These are phyloP conservation scores for Labeo rohita DNA, from an alignment of 2,113 vertebrate species.

Conservation along the genomic window DNA sequence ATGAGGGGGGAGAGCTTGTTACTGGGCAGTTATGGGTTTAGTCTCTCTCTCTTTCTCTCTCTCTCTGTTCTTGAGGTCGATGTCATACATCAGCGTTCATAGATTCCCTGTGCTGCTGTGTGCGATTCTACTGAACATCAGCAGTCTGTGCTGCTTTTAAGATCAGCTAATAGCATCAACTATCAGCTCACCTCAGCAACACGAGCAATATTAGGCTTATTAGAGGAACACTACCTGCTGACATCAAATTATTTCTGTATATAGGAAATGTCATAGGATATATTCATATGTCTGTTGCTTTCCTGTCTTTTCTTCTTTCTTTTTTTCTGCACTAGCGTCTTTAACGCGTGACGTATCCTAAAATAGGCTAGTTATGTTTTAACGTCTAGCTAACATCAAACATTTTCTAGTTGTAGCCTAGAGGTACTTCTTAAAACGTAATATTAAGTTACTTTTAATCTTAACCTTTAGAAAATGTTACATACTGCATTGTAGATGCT, in stretches of 20 bases:
- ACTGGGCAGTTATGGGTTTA: slow-evolving; percentile 74
- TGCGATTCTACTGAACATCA: slow-evolving; percentile 67
- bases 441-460: background rate
- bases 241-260: slow-evolving; percentile 1
- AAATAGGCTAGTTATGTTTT: background rate
- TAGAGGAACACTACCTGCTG: slow-evolving; percentile 8
- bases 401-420: background rate
- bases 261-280: background rate
- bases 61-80: slow-evolving; percentile 69
- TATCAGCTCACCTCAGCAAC: slow-evolving; percentile 13
- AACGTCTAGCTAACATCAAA: background rate
- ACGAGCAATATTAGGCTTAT: background rate
- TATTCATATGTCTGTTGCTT: background rate
- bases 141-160: slow-evolving; percentile 70
- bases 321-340: background rate
- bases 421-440: background rate
- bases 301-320: background rate
- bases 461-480: background rate
- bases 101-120: slow-evolving; percentile 68
- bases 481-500: background rate
- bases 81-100: slow-evolving; percentile 73
- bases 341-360: background rate
- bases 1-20: slow-evolving; percentile 72
- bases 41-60: slow-evolving; percentile 33
- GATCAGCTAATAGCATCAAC: slow-evolving; percentile 69